phyloP scores from a whole-genome alignment of 2,797 vertebrate species.

The Clarias platycephalus region DNA sequence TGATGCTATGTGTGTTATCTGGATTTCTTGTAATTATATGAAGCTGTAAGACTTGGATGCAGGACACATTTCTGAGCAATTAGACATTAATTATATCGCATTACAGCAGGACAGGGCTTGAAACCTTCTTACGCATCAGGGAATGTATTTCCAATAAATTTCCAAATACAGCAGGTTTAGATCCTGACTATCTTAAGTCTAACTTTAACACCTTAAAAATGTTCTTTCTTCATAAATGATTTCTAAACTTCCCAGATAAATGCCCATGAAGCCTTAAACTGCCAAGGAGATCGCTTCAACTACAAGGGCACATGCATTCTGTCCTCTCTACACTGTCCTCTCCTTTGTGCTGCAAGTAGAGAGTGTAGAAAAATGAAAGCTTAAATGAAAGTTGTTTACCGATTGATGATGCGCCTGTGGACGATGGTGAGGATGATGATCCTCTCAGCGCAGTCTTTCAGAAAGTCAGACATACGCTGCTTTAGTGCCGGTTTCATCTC shows the following conservation, averaged over 20 bases:
- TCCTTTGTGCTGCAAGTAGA: not conserved
- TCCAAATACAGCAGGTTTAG: not conserved
- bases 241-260: not conserved
- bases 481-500: conserved; percentile 93
- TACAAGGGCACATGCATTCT: not conserved
- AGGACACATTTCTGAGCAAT: too few relatives aligned
- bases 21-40: too few relatives aligned
- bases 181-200: not conserved
- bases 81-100: too few relatives aligned
- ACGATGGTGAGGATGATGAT: conserved; percentile 97
- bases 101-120: not conserved
- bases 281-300: not conserved
- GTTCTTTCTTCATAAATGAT: not conserved
- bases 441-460: conserved; percentile 94
- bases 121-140: not conserved
- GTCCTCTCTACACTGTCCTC: not conserved
- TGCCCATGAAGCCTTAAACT: not conserved
- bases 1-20: too few relatives aligned
- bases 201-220: not conserved
- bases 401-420: conserved; percentile 94
- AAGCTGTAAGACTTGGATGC: too few relatives aligned
- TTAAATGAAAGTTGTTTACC: conserved; percentile 67
- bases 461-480: conserved; percentile 94
- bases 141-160: not conserved
- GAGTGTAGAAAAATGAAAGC: not conserved